These are phyloP conservation scores for Mesembrinibis cayennensis DNA, from an alignment of 2,113 vertebrate genomes.

Conservation along the genomic window DNA sequence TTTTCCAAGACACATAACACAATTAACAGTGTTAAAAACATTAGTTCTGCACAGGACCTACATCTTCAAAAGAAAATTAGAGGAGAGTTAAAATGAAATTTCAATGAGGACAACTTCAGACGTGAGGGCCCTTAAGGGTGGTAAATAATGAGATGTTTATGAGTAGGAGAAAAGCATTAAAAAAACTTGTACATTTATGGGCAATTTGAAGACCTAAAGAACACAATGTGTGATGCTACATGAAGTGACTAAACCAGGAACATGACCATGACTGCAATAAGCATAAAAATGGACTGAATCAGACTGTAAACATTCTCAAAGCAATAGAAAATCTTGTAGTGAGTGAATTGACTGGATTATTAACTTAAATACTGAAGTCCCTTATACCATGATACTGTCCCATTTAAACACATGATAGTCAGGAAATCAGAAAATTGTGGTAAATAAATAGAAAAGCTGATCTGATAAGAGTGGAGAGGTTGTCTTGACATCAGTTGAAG, in stretches of 20 bases:
- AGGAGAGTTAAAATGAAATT: not conserved
- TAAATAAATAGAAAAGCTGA: not conserved
- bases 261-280: not conserved
- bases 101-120: not conserved
- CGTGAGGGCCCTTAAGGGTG: not conserved
- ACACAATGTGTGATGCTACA: not conserved
- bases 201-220: not conserved
- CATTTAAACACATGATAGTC: not conserved
- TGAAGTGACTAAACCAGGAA: not conserved
- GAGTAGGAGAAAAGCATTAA: not conserved
- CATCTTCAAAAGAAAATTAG: constrained; percentile 4
- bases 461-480: not conserved
- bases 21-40: not conserved
- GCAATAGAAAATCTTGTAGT: not conserved
- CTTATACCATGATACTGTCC: not conserved
- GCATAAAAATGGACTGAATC: not conserved
- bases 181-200: not conserved
- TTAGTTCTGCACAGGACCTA: not conserved
- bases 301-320: not conserved
- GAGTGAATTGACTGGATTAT: not conserved
- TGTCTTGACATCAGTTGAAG: not conserved
- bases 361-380: not conserved
- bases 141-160: not conserved
- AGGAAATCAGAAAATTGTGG: not conserved
- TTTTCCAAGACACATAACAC: not conserved